phyloP scores from a whole-genome alignment of 2,888 invertebrate genomes.

The Luperina nickerlii region DNA sequence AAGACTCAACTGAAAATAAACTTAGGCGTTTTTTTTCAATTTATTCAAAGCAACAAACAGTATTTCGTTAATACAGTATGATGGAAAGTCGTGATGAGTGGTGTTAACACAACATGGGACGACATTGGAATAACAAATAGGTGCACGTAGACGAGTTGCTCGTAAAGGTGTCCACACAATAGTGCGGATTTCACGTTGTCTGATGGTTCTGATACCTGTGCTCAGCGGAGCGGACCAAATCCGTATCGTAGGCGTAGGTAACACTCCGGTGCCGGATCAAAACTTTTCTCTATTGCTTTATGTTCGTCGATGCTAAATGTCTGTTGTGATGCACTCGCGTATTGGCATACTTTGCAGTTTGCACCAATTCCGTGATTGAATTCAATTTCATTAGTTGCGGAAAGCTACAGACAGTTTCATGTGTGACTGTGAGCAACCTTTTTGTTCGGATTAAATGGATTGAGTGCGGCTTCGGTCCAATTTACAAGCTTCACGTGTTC shows the following conservation, averaged over 20 bases:
- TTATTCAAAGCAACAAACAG: conserved; percentile 32
- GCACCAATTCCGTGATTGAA: conserved; percentile 60
- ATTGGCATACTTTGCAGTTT: conserved; percentile 61
- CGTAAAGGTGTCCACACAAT: conserved; percentile 65
- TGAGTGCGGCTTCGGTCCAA: conserved; percentile 58
- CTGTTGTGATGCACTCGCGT: conserved; percentile 35
- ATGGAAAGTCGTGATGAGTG: conserved; percentile 66
- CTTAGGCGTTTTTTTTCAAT: conserved; percentile 24
- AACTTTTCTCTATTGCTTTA: conserved; percentile 69
- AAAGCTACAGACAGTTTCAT: conserved; percentile 49
- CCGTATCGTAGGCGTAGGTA: conserved; percentile 59
- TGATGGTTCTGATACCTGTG: conserved; percentile 65
- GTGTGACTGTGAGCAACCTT: conserved; percentile 53
- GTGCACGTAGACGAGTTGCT: conserved; percentile 57
- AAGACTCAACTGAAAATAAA: neutral
- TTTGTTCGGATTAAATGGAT: conserved; percentile 65
- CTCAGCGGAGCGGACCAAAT: conserved; percentile 68
- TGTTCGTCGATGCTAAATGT: conserved; percentile 45
- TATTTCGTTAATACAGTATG: conserved; percentile 50
- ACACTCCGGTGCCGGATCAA: conserved; percentile 65
- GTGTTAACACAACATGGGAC: conserved; percentile 62
- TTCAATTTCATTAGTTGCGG: conserved; percentile 60
- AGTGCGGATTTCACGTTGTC: conserved; percentile 66
- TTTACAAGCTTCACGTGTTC: conserved; percentile 60
- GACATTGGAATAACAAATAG: conserved; percentile 67